Conservation (phyloP, 2,113 vertebrate species). For the Muntiacus reevesi region DNA sequence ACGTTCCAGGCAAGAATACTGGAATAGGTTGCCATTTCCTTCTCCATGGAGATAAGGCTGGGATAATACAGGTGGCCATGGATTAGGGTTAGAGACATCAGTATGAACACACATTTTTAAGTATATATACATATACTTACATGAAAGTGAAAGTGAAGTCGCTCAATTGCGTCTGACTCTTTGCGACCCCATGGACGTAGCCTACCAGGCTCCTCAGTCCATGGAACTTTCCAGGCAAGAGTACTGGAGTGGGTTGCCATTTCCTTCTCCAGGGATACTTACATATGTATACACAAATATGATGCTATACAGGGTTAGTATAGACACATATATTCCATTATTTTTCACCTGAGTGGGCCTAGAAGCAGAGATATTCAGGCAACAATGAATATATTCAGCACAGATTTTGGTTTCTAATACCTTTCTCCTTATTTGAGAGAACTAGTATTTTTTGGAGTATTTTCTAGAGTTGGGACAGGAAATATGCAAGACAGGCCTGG, state of each 20-base stretch:
- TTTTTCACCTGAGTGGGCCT: neutral
- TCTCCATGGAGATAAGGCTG: neutral
- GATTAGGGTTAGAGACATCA: neutral
- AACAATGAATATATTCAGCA: neutral
- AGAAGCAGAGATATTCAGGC: neutral
- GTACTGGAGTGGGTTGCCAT: too few species aligned
- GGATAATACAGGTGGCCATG: neutral
- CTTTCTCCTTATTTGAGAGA: neutral
- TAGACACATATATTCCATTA: neutral
- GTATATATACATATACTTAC: neutral
- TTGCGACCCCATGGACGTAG: too few species aligned
- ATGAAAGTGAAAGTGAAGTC: too few species aligned
- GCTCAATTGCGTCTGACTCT: too few species aligned
- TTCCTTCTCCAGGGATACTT: neutral
- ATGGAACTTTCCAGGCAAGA: too few species aligned
- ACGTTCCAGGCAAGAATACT: neutral
- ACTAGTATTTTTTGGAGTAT: neutral
- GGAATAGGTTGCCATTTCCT: neutral
- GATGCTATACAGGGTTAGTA: rapidly evolving
- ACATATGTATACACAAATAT: neutral
- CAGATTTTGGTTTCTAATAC: neutral
- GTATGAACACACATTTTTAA: neutral
- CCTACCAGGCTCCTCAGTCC: too few species aligned
- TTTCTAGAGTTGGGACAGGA: neutral
- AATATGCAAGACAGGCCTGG: neutral